Evolutionary conservation across 2,888 invertebrate species (phyloP).

Genomic region (Gerris lacustris): DNA sequence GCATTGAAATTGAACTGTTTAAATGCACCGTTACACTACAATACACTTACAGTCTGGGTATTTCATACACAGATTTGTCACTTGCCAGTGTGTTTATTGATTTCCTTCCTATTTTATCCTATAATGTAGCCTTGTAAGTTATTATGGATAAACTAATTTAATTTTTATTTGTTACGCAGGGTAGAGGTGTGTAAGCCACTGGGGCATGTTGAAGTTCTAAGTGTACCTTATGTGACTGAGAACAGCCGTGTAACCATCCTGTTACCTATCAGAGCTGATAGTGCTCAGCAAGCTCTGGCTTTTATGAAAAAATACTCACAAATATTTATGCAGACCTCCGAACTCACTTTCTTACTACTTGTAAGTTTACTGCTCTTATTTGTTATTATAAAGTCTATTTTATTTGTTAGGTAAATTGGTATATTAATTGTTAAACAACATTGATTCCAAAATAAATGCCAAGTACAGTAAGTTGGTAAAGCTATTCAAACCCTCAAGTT

Average conservation of each 20-base stretch:
- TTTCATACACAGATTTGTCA: too few species aligned
- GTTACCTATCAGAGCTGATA: constrained; percentile 51
- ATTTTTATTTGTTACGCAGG: constrained; percentile 36
- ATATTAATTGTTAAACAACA: constrained; percentile 11
- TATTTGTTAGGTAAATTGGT: constrained; percentile 16
- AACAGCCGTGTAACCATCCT: constrained; percentile 68
- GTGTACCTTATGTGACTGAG: constrained; percentile 92
- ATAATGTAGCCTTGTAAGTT: background rate
- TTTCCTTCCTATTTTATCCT: too few species aligned
- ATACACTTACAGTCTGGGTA: too few species aligned
- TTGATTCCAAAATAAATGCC: constrained; percentile 5
- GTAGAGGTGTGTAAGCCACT: constrained; percentile 73
- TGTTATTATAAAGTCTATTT: constrained; percentile 8
- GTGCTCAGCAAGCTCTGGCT: constrained; percentile 44
- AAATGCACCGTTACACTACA: too few species aligned
- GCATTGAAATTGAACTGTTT: too few species aligned
- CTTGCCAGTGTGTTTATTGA: too few species aligned
- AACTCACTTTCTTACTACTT: constrained; percentile 64
- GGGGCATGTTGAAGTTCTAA: constrained; percentile 75
- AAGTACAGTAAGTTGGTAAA: background rate
- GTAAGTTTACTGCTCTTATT: constrained; percentile 37
- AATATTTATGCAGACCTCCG: constrained; percentile 59
- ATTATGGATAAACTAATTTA: constrained; percentile 5
- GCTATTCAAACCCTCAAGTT: background rate
- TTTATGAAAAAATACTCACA: constrained; percentile 63